Conservation (phyloP, 2,888 invertebrate genomes). For the Heliothis peltigera region DNA sequence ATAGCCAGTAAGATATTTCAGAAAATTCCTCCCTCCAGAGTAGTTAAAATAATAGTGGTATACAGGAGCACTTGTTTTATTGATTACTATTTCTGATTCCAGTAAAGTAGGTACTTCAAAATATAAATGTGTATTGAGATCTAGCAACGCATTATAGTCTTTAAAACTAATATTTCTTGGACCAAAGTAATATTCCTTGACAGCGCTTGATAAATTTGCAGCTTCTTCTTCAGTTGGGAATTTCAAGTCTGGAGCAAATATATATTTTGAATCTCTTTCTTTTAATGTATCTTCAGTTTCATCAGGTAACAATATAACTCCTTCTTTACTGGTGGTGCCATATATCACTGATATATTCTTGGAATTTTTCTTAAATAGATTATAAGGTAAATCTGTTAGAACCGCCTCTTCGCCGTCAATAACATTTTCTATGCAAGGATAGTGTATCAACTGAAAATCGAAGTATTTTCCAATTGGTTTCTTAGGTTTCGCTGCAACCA, state of each 20-base stretch:
- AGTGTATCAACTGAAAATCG: conserved; percentile 70
- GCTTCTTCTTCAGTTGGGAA: conserved; percentile 70
- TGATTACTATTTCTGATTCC: conserved; percentile 67
- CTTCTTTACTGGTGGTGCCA: conserved; percentile 74
- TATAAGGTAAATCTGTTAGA: conserved; percentile 75
- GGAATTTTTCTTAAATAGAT: conserved; percentile 66
- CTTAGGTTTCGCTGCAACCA: conserved; percentile 45
- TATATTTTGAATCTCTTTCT: conserved; percentile 67
- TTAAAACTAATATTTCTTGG: conserved; percentile 77
- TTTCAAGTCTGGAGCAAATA: conserved; percentile 72
- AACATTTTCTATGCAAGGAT: conserved; percentile 75
- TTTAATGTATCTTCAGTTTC: conserved; percentile 65
- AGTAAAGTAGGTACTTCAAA: conserved; percentile 73
- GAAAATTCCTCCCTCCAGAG: conserved; percentile 71
- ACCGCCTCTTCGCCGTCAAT: conserved; percentile 71
- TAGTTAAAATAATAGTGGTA: conserved; percentile 77
- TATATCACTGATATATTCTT: conserved; percentile 62
- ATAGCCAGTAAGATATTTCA: conserved; percentile 66
- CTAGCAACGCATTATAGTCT: conserved; percentile 70
- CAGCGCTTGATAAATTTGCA: conserved; percentile 55
- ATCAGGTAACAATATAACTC: conserved; percentile 66
- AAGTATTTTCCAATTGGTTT: conserved; percentile 48
- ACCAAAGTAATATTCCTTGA: conserved; percentile 81
- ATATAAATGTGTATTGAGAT: conserved; percentile 71
- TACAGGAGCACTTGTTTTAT: conserved; percentile 62